These are phyloP conservation scores for Callocephalon fimbriatum DNA, from an alignment of 2,113 vertebrate genomes.

Conservation along the genomic window DNA sequence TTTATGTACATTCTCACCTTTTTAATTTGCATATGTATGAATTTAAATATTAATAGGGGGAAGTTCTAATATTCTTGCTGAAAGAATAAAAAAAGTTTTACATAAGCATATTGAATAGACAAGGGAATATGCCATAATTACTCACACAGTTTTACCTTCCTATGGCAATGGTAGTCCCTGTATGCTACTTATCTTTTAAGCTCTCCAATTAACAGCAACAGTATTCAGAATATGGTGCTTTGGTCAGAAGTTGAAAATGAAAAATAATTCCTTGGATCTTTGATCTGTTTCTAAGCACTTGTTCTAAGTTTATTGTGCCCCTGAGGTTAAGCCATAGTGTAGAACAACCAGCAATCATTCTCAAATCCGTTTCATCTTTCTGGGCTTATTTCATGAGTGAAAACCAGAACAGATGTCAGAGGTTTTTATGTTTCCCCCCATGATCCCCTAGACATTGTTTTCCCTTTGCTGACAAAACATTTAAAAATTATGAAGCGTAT, in stretches of 20 bases:
- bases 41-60: not conserved
- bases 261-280: constrained; percentile 72
- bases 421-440: constrained; percentile 1
- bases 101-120: constrained; percentile 49
- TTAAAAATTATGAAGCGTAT: constrained; percentile 2
- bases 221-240: constrained; percentile 58
- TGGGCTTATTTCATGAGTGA: constrained; percentile 12
- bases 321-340: constrained; percentile 35
- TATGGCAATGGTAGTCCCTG: constrained; percentile 54
- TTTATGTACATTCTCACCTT: not conserved
- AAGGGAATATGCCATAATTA: constrained; percentile 56
- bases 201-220: constrained; percentile 64
- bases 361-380: constrained; percentile 43
- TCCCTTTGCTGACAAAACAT: constrained; percentile 35
- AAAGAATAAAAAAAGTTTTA: constrained; percentile 36
- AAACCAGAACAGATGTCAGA: constrained; percentile 59
- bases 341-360: constrained; percentile 41
- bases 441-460: not conserved
- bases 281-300: constrained; percentile 68
- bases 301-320: constrained; percentile 66
- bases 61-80: constrained; percentile 43
- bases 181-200: constrained; percentile 64
- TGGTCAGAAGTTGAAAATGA: constrained; percentile 77
- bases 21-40: not conserved
- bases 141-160: constrained; percentile 51